Conservation (phyloP, 1,140 invertebrate genomes). For the Lysiphlebus fabarum region DNA sequence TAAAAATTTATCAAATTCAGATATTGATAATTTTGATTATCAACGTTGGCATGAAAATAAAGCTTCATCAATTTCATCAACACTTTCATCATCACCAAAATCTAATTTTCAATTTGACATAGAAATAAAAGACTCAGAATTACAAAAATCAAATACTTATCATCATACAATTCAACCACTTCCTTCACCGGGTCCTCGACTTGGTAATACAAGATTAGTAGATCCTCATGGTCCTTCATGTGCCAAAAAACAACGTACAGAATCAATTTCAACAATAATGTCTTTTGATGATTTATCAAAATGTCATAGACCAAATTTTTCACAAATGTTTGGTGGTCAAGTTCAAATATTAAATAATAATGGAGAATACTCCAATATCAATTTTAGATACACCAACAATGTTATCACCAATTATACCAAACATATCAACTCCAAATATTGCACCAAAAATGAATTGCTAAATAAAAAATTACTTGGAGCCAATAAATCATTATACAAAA, state of each 20-base stretch:
- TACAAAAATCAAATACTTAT: constrained; percentile 39
- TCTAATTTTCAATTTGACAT: constrained; percentile 50
- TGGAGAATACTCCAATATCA: constrained; percentile 58
- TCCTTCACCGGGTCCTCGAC: constrained; percentile 73
- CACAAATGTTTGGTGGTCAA: constrained; percentile 76
- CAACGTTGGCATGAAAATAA: constrained; percentile 70
- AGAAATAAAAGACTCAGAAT: constrained; percentile 55
- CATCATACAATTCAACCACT: constrained; percentile 57
- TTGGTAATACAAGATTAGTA: constrained; percentile 75
- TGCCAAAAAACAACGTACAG: constrained; percentile 55
- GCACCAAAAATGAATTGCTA: constrained; percentile 49
- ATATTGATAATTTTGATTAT: constrained; percentile 66
- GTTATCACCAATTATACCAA: constrained; percentile 57
- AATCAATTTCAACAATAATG: constrained; percentile 52
- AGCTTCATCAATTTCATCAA: constrained; percentile 34
- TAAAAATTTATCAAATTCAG: constrained; percentile 66
- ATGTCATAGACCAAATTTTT: constrained; percentile 53
- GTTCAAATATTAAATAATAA: constrained; percentile 68
- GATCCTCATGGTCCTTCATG: constrained; percentile 58
- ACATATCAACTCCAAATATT: constrained; percentile 60
- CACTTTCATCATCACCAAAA: constrained; percentile 32
- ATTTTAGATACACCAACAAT: constrained; percentile 60
- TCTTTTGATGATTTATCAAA: constrained; percentile 60
- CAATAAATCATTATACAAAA: constrained; percentile 49
- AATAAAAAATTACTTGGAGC: constrained; percentile 43